Percentiles rank a stretch among this genome's conserved stretches.
Conservation (phyloP, 2,113 vertebrate species). For the Dryoscopus gambensis region DNA sequence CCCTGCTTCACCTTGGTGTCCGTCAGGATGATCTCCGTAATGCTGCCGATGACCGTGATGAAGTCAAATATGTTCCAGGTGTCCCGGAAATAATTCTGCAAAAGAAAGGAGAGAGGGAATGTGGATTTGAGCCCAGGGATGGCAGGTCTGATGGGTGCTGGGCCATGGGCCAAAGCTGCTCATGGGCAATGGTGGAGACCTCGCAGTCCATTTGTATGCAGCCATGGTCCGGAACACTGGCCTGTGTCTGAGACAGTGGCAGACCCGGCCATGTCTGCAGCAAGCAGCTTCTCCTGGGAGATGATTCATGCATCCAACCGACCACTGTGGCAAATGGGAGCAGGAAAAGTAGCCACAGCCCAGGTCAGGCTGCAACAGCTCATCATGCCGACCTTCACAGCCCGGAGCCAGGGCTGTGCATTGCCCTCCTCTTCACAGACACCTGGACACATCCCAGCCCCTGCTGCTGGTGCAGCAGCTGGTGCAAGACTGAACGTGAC, state of each 20-base stretch:
- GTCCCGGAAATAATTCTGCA: conserved; percentile 96
- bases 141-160: background rate
- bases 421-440: background rate
- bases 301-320: background rate
- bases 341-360: background rate
- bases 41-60: conserved; percentile 96
- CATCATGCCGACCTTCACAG: accelerated
- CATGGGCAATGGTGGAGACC: background rate
- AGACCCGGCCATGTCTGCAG: background rate
- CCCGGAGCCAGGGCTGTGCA: background rate
- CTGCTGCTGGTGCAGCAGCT: background rate
- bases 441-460: background rate
- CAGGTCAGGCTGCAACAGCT: background rate
- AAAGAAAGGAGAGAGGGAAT: background rate
- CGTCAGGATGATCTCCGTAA: conserved; percentile 93
- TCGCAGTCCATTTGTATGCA: background rate
- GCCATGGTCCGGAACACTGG: accelerated
- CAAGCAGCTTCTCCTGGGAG: background rate
- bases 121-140: background rate
- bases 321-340: background rate
- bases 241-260: background rate
- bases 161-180: background rate
- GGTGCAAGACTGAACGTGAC: background rate
- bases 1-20: conserved; percentile 78
- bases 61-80: conserved; percentile 99